Base-by-base conservation (phyloP, 2,113 vertebrate species). In the Heterotilapia buettikoferi region DNA sequence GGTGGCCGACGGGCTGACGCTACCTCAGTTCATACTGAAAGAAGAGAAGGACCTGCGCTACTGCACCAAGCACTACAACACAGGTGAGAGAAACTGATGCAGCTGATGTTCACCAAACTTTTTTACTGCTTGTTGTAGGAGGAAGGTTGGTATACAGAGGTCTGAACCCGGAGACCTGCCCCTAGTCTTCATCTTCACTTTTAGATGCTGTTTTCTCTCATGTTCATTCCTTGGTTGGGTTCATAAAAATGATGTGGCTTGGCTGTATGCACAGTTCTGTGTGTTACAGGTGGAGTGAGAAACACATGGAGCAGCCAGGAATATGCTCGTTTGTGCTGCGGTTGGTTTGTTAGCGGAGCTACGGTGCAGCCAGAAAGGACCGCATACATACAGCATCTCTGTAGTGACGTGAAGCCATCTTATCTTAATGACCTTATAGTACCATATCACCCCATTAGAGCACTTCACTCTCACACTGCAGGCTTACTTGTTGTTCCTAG, bases 1-100 rank as follows among this genome's bases (percentile, higher is more conserved):
- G 95, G 97, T 99, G 79, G 98, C 98, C 6, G 98, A 99, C 0
- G 99, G 98, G n/a, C 95, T 99, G 90, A 99, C 98, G 2, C 91
- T 99, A 94, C 99, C 98, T 89, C 98, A 99, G 97, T 99, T 99
- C 94, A 96, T 99, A 84, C 96, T 99, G 73, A 98, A 99, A 89
- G 99, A 99, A 92, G 99, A 99, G 94, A 99, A 99, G 89, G 99
- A 99, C 93, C 93, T 99, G 94, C 97, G 98, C 84, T 98, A 99
- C 95, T 99, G 99, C 95, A 99, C 99, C 84, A 99, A 99, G 92
- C 98, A 99, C 94, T 99, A 99, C 90, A 99, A 98, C 95, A 99
- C 98, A 97, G 98, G 98, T 99, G 84, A 95, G 96, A 29, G 5
- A 68, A 68, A 21, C 36, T 68, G 40, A 29, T 29, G 40, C 21